Conservation (phyloP, 2,888 invertebrate genomes). For the Vannuccia rotundouncinata region DNA sequence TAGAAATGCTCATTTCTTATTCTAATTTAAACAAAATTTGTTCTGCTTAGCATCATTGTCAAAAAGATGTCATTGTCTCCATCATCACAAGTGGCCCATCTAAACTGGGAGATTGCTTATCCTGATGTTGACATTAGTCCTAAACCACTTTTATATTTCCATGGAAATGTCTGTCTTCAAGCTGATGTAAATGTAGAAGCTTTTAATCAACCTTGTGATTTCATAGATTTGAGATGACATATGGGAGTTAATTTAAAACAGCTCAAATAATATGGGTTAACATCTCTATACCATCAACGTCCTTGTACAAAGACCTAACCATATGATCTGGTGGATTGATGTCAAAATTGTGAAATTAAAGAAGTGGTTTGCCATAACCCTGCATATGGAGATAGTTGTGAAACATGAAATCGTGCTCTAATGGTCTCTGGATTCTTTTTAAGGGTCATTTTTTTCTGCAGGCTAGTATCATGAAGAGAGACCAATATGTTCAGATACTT, state of each 20-base stretch:
- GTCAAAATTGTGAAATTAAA: not conserved
- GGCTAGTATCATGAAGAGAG: slow-evolving; percentile 3
- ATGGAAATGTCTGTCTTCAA: not conserved
- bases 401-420: slow-evolving; percentile 12
- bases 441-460: not conserved
- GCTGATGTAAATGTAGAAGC: not conserved
- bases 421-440: not conserved
- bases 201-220: not conserved
- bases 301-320: not conserved
- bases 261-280: slow-evolving; percentile 7
- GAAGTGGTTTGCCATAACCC: slow-evolving; percentile 3
- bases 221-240: not conserved
- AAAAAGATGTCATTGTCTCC: not conserved
- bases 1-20: not conserved
- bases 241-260: not conserved
- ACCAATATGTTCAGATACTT: slow-evolving; percentile 1
- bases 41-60: not conserved
- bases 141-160: not conserved
- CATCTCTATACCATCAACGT: not conserved
- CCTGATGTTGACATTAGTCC: slow-evolving; percentile 7
- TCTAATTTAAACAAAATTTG: not conserved
- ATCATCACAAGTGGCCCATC: not conserved
- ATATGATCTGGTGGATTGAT: slow-evolving; percentile 5
- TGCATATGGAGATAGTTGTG: slow-evolving; percentile 25
- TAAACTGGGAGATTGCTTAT: not conserved